Base-by-base conservation (phyloP, 2,797 vertebrate genomes). In the Simalia tracyae region DNA sequence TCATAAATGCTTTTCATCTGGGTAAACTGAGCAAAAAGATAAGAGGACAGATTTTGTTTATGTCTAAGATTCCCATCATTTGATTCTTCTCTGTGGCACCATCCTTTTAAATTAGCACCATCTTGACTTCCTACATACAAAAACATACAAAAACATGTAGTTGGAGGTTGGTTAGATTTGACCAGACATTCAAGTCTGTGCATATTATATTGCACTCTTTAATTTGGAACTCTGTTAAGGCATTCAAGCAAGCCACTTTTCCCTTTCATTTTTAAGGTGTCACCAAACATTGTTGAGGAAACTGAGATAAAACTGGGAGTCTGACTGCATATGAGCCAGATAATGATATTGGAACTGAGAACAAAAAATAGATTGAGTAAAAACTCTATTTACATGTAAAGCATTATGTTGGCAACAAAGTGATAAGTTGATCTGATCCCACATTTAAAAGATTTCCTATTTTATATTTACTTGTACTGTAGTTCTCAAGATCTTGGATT, bases 381-480 rank as follows among this genome's bases (percentile, higher is more conserved):
- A 72, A 92, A 84, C 63, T 57, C 0, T 56, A 85, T 17, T 90
- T 89, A 87, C 36, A 19, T 92, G 54, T 66, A 90, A 90, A 63
- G 50, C 88, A 76, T 84, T 56, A 22, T 90, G 36, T 85, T 54
- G 42, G 66, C 26, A 56, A 76, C 8, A 91, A 61, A 54, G 60
- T 36, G 68, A 64, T 57, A 11, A 2, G 4, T 17, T 85, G 57
- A 15, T 88, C 89, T 24, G 6, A 84, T 81, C 87, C 64, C 59
- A 68, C 89, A 89, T 91, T 85, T 46, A 28, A 87, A 68, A 46
- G 24, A 81, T 9, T 57, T 19, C 19, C 59, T 7, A 36, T 94
- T 93, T 84, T 92, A 22, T 56, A 57, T 90, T 87, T 87, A 26
- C 87, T 94, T 92, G 59, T 91, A 93, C 94, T 92, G 61, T 91